Conservation (phyloP, 2,888 invertebrate species). For the Monochamus alternatus region DNA sequence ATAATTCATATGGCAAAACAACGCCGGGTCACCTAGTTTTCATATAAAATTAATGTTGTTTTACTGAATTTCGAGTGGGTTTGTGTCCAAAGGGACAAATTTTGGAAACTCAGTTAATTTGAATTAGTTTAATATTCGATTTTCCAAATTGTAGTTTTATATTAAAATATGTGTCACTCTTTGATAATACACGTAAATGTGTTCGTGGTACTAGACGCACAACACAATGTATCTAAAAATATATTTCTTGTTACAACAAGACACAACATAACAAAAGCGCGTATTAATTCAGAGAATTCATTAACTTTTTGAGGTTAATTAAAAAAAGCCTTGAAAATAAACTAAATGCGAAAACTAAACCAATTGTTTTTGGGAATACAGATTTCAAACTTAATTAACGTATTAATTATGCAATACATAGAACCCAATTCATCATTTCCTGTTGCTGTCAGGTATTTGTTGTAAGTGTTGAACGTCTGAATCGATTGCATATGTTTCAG, state of each 20-base stretch:
- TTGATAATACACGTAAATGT: not conserved
- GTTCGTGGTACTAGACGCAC: not conserved
- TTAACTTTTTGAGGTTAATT: not conserved
- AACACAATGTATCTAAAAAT: constrained; percentile 6
- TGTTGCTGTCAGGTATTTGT: constrained; percentile 41
- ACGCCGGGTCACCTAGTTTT: no score
- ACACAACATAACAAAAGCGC: not conserved
- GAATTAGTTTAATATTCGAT: no score
- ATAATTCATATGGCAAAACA: no score
- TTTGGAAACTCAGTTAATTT: no score
- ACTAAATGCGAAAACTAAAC: not conserved
- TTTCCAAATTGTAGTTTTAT: no score
- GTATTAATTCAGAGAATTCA: not conserved
- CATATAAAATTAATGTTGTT: no score
- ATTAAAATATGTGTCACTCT: no score
- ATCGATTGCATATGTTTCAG: constrained; percentile 51
- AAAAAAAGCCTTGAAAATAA: not conserved
- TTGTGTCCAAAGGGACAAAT: no score
- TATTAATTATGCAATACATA: constrained; percentile 14
- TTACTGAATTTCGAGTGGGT: no score
- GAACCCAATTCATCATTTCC: constrained; percentile 21
- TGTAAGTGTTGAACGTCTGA: constrained; percentile 48
- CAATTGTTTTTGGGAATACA: constrained; percentile 1
- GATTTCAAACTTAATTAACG: constrained; percentile 3
- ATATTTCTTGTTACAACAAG: not conserved